Conservation (phyloP, 2,113 vertebrate species). For the Phaethornis superciliosus region DNA sequence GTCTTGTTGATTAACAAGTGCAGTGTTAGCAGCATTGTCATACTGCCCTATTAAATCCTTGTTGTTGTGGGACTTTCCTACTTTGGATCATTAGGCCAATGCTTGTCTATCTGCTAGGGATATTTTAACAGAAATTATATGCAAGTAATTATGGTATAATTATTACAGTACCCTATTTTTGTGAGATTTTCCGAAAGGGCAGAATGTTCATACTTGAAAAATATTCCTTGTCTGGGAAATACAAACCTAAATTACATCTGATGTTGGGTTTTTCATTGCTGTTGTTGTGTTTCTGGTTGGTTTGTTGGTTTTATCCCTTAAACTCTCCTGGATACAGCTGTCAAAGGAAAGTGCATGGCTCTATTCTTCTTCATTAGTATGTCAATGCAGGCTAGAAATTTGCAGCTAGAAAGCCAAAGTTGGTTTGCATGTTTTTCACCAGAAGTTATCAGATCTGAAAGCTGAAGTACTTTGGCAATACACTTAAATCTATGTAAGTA, state of each 20-base stretch:
- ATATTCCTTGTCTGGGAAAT: not conserved
- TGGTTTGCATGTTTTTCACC: not conserved
- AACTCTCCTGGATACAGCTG: not conserved
- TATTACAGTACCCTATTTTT: not conserved
- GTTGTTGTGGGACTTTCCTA: constrained; percentile 26
- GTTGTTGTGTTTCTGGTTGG: not conserved
- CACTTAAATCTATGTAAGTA: not conserved
- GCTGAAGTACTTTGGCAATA: not conserved
- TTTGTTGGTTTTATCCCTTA: not conserved
- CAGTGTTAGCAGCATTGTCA: constrained; percentile 27
- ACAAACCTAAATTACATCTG: not conserved
- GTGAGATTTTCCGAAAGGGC: not conserved
- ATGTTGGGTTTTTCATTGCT: not conserved
- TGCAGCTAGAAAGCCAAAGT: not conserved
- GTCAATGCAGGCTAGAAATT: not conserved
- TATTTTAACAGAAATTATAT: not conserved
- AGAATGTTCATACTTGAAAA: not conserved
- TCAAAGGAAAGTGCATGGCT: not conserved
- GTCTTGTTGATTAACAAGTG: constrained; percentile 66
- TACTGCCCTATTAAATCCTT: constrained; percentile 47
- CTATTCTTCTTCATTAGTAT: not conserved
- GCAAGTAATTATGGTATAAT: not conserved
- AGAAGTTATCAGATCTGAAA: not conserved
- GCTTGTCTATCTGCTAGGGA: constrained; percentile 38
- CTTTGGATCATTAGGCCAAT: constrained; percentile 44